Evolutionary conservation across 2,888 invertebrate genomes (phyloP), one percentile per base, ranked within the genome.

Genomic region (Eustalomyia histrio): DNA sequence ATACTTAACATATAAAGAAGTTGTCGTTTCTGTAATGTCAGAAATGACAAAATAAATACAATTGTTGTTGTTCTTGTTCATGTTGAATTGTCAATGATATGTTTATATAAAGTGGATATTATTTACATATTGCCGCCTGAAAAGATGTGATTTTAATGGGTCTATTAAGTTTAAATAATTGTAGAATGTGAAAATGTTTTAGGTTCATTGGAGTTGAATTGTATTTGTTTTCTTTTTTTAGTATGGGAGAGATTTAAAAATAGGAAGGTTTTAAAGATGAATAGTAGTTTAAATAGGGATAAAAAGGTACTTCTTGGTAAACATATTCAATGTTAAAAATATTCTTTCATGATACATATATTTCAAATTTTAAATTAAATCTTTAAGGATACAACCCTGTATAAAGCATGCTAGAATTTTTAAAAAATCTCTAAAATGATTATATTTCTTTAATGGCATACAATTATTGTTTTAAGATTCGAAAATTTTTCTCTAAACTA

Each of bases 111-210:
- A 58, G 18, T 65, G 21, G 52, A 33, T 71, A 72, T 67, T 78
- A 78, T 78, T 72, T 79, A 57, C 47, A 61, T n/a, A n/a, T 61
- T 67, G 67, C 61, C 72, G 39, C 72, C 67, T 78, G 65, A 67
- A 61, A 16, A 17, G 72, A 67, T 72, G 67, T 73, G 67, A 79
- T 79, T 79, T 72, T 79, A 79, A 79, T 79, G 78, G 67, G 35
- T 79, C 55, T 79, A 72, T 60, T 73, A 79, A 73, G 67, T 73
- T 79, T 72, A 65, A 72, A 78, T 78, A 78, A 72, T 67, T 78
- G 72, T 61, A 35, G 57, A 67, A 50, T 67, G 72, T 50, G 61
- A 79, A 29, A 68, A 24, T 21, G 43, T 43, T 29, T 39, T 47
- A 1, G n/a, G 10, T 12, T 2, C 12, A 39, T 47, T n/a, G n/a